Base-by-base conservation (phyloP, 2,113 vertebrate genomes). In the Dromiciops gliroides region DNA sequence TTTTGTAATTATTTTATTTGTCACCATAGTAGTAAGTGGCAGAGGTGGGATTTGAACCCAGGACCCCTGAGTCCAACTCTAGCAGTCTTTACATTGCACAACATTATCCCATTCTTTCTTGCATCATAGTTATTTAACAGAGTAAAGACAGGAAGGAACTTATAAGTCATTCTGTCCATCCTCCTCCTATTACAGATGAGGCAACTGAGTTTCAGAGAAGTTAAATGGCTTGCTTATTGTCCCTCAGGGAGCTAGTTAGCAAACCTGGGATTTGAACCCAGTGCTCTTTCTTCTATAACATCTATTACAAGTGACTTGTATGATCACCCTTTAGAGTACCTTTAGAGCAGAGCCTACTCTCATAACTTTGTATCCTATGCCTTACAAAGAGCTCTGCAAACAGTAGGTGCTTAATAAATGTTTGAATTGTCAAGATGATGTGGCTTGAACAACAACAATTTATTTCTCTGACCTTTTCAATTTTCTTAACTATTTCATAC, bases 211-310 rank as follows among this genome's bases (percentile, higher is more conserved):
- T 53, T 48, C 50, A 52, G 90, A 26, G 44, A 88, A 56, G 31
- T 94, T 94, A 96, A 96, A 95, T 96, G 94, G 95, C 52, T 48
- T 49, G 22, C n/a, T 95, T 93, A 96, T 3, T 56, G 91, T 60
- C 90, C 90, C 14, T 83, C 50, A 96, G 37, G 56, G 23, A n/a
- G 37, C 31, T n/a, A 22, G 49, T 56, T 56, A 24, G 22, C 48
- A 89, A 91, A 90, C 16, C 2, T 48, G 89, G 26, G 48, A 90
- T 52, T 37, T 3, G 28, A 90, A 88, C 88, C 91, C 90, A 51
- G 56, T 0, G 44, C 25, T 51, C 44, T 6, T 22, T 83, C 1
- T 83, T 44, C 16, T 44, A n/a, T 19, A 44, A 44, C 10, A 44
- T 44, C 67, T 44, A 44, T 83, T 83, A 44, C 37, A 83, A 83